Evolutionary conservation across 2,113 vertebrate species (phyloP).

Genomic region (Hyaena hyaena): DNA sequence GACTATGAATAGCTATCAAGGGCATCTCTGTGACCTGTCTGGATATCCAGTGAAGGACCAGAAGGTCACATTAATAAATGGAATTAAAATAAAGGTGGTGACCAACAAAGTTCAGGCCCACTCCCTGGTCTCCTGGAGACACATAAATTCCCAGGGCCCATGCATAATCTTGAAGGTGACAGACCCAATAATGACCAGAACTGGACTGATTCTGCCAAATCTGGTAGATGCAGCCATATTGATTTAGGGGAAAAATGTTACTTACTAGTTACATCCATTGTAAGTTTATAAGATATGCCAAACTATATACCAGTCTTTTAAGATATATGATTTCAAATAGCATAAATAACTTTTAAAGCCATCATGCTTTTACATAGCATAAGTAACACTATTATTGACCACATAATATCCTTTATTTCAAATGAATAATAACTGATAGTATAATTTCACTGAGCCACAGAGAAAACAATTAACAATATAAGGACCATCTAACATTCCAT

Average conservation of each 20-base stretch:
- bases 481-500: neutral
- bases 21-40: neutral
- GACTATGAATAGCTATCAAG: neutral
- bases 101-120: neutral
- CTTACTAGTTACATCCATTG: neutral
- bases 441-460: neutral
- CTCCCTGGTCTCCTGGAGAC: neutral
- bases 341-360: neutral
- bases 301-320: neutral
- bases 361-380: neutral
- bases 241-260: neutral
- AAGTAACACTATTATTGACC: neutral
- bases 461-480: neutral
- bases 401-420: neutral
- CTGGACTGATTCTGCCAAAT: neutral
- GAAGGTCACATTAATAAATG: neutral
- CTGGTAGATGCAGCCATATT: neutral
- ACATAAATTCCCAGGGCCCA: neutral
- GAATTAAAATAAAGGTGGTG: neutral
- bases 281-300: constrained; percentile 2
- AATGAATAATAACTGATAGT: neutral
- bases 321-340: neutral
- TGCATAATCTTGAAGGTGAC: neutral
- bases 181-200: neutral
- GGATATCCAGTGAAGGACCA: neutral